Evolutionary conservation across 2,797 vertebrate species (phyloP), one percentile per base, ranked within the genome.

Genomic region (Helarctos malayanus): DNA sequence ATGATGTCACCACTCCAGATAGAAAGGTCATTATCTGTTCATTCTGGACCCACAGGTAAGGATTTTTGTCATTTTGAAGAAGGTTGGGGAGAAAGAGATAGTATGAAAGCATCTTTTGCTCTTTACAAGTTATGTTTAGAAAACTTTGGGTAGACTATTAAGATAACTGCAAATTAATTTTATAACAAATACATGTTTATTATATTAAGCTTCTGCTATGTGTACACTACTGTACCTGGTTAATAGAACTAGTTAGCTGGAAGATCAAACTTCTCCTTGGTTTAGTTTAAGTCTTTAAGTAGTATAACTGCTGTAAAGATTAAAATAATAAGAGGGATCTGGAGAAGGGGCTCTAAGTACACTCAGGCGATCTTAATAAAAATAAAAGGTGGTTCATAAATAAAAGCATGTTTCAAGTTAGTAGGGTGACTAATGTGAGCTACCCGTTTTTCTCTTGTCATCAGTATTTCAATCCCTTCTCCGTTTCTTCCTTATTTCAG

Each of bases 1-100:
- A 99, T 99, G 99, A 99, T 99, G 99, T 99, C 99, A 93, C 99
- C 99, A 29, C 98, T 99, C 98, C 99, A 99, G 98, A 93, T 99
- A 98, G 99, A 99, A 98, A 99, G 99, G 96, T 99, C 99, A 21
- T 99, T 99, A 95, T 99, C 99, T 69, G 98, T 99, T 96, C 99
- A 99, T 98, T 99, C 99, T 96, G 99, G 99, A 94, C 99, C 99
- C 98, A 98, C 99, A 99, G 99, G 99, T 99, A 97, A 98, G 98
- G 57, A 94, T 25, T 76, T 93, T 80, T 89, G 97, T 96, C 35
- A 75, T 68, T 35, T 69, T 79, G 18, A 7, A 47, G n/a, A 71
- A 89, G 52, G 69, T 81, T 90, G 35, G 69, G 32, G 29, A 90
- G 61, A 95, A 80, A 87, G 19, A 57, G 61, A 59, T 94, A 4